Evolutionary conservation across 2,888 invertebrate genomes (phyloP), one percentile per base, ranked within the genome.

Genomic region (Dinocampus coccinellae): DNA sequence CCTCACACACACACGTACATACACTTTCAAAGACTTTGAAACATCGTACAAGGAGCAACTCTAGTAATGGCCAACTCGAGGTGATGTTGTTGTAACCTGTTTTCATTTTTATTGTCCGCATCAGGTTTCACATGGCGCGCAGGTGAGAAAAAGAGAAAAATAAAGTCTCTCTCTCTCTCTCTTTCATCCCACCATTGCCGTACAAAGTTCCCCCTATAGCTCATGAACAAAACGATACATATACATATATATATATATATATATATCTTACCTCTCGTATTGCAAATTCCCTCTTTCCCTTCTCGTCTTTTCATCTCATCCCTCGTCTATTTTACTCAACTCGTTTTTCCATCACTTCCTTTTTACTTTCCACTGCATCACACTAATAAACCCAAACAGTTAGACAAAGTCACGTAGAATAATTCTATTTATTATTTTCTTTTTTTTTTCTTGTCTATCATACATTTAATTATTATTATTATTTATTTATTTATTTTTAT

Each of bases 81-180:
- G 72, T 73, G 77, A 72, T 69, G 73, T 64, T 69, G 74, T 72
- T 47, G 83, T 83, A 85, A 85, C 85, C 85, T 85, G 85, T 85
- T 85, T 83, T 83, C 82, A 84, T 85, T 85, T 85, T 85, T 85
- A 84, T 85, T 82, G 82, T 81, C 80, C 77, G 81, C 82, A 80
- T 84, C 85, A 82, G 81, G 85, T 85, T 85, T 84, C 82, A 83
- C 47, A 47, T 16, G 16, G 47, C 16, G 78, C 78, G 82, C 85
- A 85, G 85, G 85, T 85, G 84, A 85, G 83, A 79, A 76, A 80
- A 79, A n/a, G n/a, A n/a, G n/a, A n/a, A n/a, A n/a, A n/a, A n/a
- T n/a, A n/a, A n/a, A n/a, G n/a, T n/a, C n/a, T n/a, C n/a, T n/a
- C n/a, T n/a, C n/a, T n/a, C n/a, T n/a, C n/a, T n/a, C n/a, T n/a